Base-by-base conservation (phyloP, 2,888 invertebrate genomes). In the Sipha maydis region DNA sequence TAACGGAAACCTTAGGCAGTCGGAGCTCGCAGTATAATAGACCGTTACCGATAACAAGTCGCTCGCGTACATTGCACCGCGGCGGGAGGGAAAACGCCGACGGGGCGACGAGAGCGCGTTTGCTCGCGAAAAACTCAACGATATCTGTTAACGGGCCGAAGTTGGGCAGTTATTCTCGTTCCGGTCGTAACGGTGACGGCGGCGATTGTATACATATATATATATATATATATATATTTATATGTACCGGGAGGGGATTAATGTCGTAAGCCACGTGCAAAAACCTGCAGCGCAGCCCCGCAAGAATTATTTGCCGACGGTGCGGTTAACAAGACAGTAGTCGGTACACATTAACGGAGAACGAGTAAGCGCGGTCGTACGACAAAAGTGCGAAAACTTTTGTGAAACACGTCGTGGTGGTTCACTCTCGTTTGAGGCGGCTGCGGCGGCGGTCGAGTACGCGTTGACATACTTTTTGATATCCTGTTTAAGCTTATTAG, bases 401-500 rank as follows among this genome's bases (percentile, higher is more conserved):
- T 28, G 54, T 25, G 31, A 71, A 71, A 31, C 71, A 71, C 84
- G 14, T 19, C 48, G 41, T 8, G 48, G 48, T 48, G 2, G 14
- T 48, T n/a, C 31, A 34, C 54, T 48, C 48, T 25, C 67, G 11
- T 3, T 11, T 21, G 56, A 56, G n/a, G 82, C 21, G 25, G 14
- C n/a, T n/a, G n/a, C 17, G 28, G 28, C n/a, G 48, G 21, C 17
- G 4, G 69, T 7, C n/a, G 54, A 31, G 69, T 31, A 73, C 83
- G 67, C 78, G 85, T 4, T 34, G 54, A 80, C 80, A 80, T 75
- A 76, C 73, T 88, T 88, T 75, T 48, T 31, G 80, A 82, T 82
- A 82, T 75, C 80, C 86, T 28, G 80, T 88, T 88, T 88, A 82
- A 88, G 88, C 88, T 82, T 88, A 75, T 82, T 88, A 82, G 88